Evolutionary conservation across 1,140 invertebrate species (phyloP).

Genomic region (Armadillidium nasatum): DNA sequence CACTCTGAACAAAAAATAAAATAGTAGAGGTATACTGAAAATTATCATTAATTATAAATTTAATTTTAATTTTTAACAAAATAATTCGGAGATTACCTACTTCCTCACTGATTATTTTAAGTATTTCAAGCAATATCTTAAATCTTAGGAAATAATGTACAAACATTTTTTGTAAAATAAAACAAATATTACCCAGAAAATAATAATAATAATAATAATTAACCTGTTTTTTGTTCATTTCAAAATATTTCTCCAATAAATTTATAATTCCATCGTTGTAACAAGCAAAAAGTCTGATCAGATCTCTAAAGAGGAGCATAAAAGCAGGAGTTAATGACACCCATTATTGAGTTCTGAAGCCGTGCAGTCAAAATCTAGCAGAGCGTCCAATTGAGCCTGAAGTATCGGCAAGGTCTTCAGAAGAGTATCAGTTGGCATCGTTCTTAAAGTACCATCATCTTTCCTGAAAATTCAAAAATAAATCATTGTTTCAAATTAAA

Average conservation of each 20-base stretch:
- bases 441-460: conserved; percentile 91
- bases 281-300: conserved; percentile 97
- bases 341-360: conserved; percentile 95
- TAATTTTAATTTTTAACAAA: too few species aligned
- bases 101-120: too few species aligned
- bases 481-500: too few species aligned
- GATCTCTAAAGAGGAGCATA: conserved; percentile 95
- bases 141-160: too few species aligned
- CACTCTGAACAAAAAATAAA: too few species aligned
- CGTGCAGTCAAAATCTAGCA: conserved; percentile 96
- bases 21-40: too few species aligned
- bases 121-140: too few species aligned
- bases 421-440: conserved; percentile 95
- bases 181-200: not conserved
- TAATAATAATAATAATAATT: not conserved
- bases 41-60: too few species aligned
- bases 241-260: conserved; percentile 97
- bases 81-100: too few species aligned
- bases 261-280: conserved; percentile 99
- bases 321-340: conserved; percentile 98
- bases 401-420: conserved; percentile 93
- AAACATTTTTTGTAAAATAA: too few species aligned
- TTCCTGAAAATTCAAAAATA: conserved; percentile 59
- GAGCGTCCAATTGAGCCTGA: conserved; percentile 88
- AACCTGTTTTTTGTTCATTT: conserved; percentile 94